A percentile compares a stretch with the other conserved stretches of the same genome.
Conservation (phyloP, 2,113 vertebrate genomes). For the Tragelaphus strepsiceros region DNA sequence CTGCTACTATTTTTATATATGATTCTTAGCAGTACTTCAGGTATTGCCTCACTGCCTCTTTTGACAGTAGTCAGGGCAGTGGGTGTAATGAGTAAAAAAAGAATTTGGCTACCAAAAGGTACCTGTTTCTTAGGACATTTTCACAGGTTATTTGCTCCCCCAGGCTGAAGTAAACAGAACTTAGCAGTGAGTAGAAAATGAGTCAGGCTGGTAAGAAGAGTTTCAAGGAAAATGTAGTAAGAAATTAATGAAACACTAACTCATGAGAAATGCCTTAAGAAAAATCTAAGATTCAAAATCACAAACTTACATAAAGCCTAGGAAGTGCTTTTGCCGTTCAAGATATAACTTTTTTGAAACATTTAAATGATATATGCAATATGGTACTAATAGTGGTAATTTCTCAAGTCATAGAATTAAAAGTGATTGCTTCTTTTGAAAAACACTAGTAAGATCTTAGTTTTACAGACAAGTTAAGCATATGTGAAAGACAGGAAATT, state of each 20-base stretch:
- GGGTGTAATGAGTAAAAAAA: neutral
- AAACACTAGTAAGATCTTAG: neutral
- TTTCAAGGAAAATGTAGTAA: constrained; percentile 27
- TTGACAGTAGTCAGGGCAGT: neutral
- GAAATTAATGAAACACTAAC: neutral
- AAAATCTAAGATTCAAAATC: constrained; percentile 20
- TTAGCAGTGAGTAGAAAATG: neutral
- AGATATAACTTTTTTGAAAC: constrained; percentile 7
- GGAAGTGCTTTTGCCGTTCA: neutral
- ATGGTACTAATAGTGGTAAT: neutral
- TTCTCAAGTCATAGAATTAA: neutral
- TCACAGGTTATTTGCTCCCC: neutral
- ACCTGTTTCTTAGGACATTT: neutral
- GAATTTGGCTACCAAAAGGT: constrained; percentile 2
- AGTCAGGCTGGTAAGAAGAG: neutral
- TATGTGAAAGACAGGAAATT: neutral
- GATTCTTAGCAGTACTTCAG: neutral
- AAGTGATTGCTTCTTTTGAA: constrained; percentile 17
- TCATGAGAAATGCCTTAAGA: neutral
- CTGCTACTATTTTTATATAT: neutral
- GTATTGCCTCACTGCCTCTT: neutral
- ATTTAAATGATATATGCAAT: neutral
- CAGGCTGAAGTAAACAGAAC: neutral
- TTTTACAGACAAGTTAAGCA: neutral
- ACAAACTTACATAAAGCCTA: neutral